phyloP scores from a whole-genome alignment of 2,797 vertebrate species.

The Labeo calbasu region DNA sequence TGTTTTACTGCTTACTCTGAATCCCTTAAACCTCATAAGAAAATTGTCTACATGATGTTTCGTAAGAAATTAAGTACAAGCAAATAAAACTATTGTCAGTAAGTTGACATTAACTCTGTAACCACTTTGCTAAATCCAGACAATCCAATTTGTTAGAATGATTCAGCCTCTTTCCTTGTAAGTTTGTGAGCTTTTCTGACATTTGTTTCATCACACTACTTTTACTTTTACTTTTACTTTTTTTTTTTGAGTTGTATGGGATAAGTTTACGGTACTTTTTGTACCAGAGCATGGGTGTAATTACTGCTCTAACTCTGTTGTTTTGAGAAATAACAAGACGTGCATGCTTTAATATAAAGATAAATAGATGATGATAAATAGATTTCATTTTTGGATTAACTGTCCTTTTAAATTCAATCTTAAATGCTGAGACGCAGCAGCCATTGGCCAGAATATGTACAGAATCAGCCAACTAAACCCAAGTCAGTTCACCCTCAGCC shows the following conservation, averaged over 20 bases:
- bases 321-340: not conserved
- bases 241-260: not conserved
- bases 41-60: not conserved
- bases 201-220: not conserved
- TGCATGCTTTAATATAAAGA: not conserved
- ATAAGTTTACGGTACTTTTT: not conserved
- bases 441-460: conserved; percentile 30
- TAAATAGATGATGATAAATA: not conserved
- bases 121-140: not conserved
- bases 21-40: not conserved
- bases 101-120: not conserved
- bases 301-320: not conserved
- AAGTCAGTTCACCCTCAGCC: conserved; percentile 43
- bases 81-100: not conserved
- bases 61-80: too few species aligned
- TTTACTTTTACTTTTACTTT: not conserved
- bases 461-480: conserved; percentile 42
- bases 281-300: not conserved
- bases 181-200: not conserved
- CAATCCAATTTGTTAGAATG: not conserved
- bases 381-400: not conserved
- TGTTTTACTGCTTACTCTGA: not conserved
- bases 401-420: not conserved
- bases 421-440: conserved; percentile 2
- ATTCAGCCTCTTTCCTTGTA: not conserved